Percentiles rank a stretch among this genome's conserved stretches.
These are phyloP conservation scores for Agrilus mali DNA, from an alignment of 2,888 invertebrate species.

Conservation along the genomic window DNA sequence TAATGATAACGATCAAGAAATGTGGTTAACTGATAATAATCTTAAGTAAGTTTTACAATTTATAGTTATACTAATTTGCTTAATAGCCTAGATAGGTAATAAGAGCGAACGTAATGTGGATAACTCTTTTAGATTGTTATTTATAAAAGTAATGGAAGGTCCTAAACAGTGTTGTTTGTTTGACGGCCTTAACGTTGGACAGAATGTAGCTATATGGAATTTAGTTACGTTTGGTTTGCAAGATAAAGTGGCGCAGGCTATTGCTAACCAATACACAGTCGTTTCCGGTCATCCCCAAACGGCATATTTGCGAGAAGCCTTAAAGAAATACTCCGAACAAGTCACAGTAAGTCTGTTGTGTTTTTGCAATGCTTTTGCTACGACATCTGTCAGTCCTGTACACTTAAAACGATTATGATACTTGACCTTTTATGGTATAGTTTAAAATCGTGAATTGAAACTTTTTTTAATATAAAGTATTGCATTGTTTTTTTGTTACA, in stretches of 20 bases:
- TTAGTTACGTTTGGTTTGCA: conserved; percentile 43
- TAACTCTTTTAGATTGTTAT: conserved; percentile 25
- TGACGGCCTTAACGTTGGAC: conserved; percentile 44
- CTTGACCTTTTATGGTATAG: no score
- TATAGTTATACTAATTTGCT: no score
- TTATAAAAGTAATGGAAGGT: conserved; percentile 34
- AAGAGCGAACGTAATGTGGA: background rate
- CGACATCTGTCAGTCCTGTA: background rate
- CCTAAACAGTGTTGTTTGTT: conserved; percentile 33
- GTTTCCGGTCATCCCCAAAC: conserved; percentile 51
- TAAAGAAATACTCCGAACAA: conserved; percentile 34
- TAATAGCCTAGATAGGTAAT: no score
- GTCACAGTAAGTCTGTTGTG: conserved; percentile 16
- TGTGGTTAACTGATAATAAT: conserved; percentile 42
- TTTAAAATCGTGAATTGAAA: no score
- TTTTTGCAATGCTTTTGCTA: background rate
- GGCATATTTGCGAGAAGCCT: conserved; percentile 33
- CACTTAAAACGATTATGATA: no score
- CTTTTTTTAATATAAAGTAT: no score
- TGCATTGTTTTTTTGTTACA: no score
- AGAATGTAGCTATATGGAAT: conserved; percentile 47
- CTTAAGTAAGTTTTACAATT: background rate
- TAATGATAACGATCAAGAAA: conserved; percentile 39
- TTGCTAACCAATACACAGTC: conserved; percentile 47
- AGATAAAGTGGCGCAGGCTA: conserved; percentile 41